Base-by-base conservation (phyloP, 2,113 vertebrate genomes). In the Ameiurus melas region DNA sequence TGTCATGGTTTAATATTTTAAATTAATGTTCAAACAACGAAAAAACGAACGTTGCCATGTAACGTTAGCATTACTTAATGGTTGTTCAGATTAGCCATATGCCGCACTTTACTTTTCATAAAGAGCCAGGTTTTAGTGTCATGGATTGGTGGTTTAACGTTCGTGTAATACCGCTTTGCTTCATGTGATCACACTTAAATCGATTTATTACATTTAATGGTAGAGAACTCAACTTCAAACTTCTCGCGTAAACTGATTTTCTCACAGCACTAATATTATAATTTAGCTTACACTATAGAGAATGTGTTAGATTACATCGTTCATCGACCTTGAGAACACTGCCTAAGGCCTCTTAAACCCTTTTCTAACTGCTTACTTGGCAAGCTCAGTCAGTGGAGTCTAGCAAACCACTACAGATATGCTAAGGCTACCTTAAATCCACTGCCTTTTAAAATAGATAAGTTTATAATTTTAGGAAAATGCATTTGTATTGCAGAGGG, bases 301-400 rank as follows among this genome's bases (percentile, higher is more conserved):
- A 39, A 30, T 88, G 25, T 88, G 55, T 85, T 91, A 89, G 88
- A 85, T 87, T 30, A 57, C 14, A 81, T 25, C 7, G 71, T 89
- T 84, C 68, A 80, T 16, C 91, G 90, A 92, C 94, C 92, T 94
- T 92, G 92, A 84, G 43, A 87, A 89, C 86, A 91, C 71, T 90
- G 85, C 82, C 43, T 90, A 95, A 95, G 92, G 93, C 94, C 91
- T 77, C 89, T 91, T 92, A 93, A 96, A 90, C 91, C 93, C 92
- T 88, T 86, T 90, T 71, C 79, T 88, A 88, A 82, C 92, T 92
- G 94, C 92, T 93, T 93, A 93, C 89, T 89, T 68, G 86, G 84
- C 86, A 83, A 90, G 91, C 89, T 62, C 73, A 66, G 73, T 89
- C 90, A 92, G 89, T 64, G 51, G n/a, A 25, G 71, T 17, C 58